A percentile compares a stretch with the other conserved stretches of the same genome.
Evolutionary conservation across 2,888 invertebrate species (phyloP).

Genomic region (Eupithecia insigniata): DNA sequence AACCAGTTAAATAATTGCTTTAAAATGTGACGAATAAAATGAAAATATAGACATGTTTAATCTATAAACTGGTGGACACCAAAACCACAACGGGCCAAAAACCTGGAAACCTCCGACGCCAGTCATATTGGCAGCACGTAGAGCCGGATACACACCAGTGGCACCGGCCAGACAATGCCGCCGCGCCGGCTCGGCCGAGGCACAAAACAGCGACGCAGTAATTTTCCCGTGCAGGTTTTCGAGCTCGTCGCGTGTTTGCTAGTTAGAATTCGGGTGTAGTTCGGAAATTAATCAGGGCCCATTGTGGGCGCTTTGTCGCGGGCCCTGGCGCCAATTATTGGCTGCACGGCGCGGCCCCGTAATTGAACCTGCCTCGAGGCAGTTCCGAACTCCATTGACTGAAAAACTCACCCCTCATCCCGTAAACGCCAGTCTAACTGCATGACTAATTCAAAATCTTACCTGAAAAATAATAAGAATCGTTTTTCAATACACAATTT

Average conservation of each 20-base stretch:
- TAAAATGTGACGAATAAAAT: not conserved
- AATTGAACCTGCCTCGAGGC: conserved; percentile 75
- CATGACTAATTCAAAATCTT: conserved; percentile 12
- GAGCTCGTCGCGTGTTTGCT: conserved; percentile 75
- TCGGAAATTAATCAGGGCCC: conserved; percentile 82
- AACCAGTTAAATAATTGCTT: not conserved
- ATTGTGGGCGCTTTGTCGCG: conserved; percentile 83
- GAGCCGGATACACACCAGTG: conserved; percentile 40
- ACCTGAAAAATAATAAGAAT: conserved; percentile 5
- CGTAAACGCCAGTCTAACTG: conserved; percentile 25
- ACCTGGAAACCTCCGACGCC: conserved; percentile 37
- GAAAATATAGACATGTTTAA: not conserved
- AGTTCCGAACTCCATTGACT: conserved; percentile 52
- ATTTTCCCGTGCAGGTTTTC: conserved; percentile 69
- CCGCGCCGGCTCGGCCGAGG: conserved; percentile 50
- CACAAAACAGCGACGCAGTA: conserved; percentile 65
- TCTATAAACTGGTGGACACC: conserved; percentile 23
- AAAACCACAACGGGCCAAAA: conserved; percentile 32
- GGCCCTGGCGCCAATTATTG: conserved; percentile 79
- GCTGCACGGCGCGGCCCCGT: conserved; percentile 68
- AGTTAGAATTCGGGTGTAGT: conserved; percentile 83
- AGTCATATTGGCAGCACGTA: conserved; percentile 43
- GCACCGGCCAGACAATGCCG: conserved; percentile 47
- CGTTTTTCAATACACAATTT: not conserved
- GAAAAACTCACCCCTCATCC: conserved; percentile 56